Evolutionary conservation across 2,113 vertebrate species (phyloP), one percentile per base, ranked within the genome.

Genomic region (Smithornis capensis): DNA sequence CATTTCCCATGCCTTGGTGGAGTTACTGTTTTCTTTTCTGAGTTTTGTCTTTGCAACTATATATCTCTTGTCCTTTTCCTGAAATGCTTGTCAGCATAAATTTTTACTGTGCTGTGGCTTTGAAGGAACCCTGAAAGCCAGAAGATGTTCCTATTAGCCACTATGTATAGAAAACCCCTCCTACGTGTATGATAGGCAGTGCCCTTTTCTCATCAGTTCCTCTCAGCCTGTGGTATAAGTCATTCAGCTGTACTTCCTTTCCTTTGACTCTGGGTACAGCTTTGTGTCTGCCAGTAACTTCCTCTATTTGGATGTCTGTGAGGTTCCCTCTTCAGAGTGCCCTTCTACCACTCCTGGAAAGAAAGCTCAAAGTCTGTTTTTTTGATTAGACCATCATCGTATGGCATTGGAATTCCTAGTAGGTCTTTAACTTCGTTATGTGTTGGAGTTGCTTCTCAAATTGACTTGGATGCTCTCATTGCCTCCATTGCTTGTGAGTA

Each of bases 341-440:
- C 3, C 27, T 74, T 18, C 35, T 53, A 6, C 19, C 5, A 6
- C 10, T 85, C 16, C 24, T 38, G 37, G 37, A 38, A 91, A 40
- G 22, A 27, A 79, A 91, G 40, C 6, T 83, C 35, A 11, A 9
- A 68, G 44, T 55, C 23, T 65, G 37, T 69, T 5, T 25, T 63
- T 84, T 33, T 75, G 24, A 35, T 40, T 67, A 33, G n/a, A 9
- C 19, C 12, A 4, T 82, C 14, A 5, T 40, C 0, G 0, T 45
- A 50, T 17, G 28, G 40, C 59, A 55, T 64, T 81, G 31, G 22
- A 81, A 64, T 55, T 84, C 29, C 44, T 52, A 29, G 5, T 55
- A 38, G 15, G 22, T 70, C 69, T 70, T n/a, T 86, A 65, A 44
- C 28, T 24, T 19, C 10, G 35, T 18, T 63, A 16, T 3, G 4